These are phyloP conservation scores for Anniella stebbinsi DNA, from an alignment of 2,797 vertebrate genomes.

Conservation along the genomic window DNA sequence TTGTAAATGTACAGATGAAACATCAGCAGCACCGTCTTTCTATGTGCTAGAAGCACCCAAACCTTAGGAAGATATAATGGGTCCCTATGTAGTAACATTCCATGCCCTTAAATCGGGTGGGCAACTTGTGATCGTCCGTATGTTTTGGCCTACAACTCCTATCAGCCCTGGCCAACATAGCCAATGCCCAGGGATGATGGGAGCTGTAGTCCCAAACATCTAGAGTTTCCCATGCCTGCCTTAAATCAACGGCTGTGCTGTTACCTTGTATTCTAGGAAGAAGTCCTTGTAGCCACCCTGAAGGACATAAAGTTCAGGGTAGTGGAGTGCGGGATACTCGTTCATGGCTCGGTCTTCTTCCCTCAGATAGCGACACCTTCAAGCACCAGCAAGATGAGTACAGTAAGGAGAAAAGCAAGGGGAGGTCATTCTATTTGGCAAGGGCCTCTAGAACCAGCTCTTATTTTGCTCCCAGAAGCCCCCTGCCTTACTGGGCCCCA, in stretches of 20 bases:
- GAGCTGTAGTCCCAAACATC: too few species aligned
- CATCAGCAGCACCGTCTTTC: background rate
- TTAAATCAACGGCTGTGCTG: background rate
- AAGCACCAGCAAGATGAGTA: constrained; percentile 31
- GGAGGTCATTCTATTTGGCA: background rate
- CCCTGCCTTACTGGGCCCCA: background rate
- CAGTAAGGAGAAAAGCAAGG: background rate
- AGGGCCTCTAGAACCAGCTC: background rate
- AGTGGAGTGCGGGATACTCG: constrained; percentile 75
- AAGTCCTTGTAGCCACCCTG: constrained; percentile 81
- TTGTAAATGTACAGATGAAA: background rate
- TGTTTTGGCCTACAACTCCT: too few species aligned
- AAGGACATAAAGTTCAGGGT: constrained; percentile 81
- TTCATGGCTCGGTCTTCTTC: constrained; percentile 77
- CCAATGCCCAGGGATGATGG: too few species aligned
- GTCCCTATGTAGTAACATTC: background rate
- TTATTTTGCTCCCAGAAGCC: constrained; percentile 9
- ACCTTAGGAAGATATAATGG: background rate
- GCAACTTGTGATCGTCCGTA: too few species aligned
- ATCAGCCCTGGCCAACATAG: too few species aligned
- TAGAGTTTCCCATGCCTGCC: too few species aligned
- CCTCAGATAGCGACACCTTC: constrained; percentile 78
- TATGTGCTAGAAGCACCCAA: background rate
- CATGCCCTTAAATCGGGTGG: background rate
- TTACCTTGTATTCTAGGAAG: constrained; percentile 75